Evolutionary conservation across 2,888 invertebrate genomes (phyloP).

Genomic region (Dastarcus helophoroides): DNA sequence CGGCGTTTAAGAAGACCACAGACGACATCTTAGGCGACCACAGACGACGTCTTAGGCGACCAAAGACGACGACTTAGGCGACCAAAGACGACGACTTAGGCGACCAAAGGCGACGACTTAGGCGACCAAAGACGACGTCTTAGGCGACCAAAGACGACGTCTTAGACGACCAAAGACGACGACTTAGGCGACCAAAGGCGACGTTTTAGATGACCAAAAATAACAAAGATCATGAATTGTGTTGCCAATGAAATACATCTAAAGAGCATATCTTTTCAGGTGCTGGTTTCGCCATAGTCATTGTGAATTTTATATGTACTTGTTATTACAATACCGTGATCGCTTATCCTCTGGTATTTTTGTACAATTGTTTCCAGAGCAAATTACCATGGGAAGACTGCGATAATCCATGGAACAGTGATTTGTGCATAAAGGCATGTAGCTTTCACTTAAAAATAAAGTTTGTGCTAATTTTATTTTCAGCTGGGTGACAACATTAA

Average conservation of each 20-base stretch:
- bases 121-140: no score
- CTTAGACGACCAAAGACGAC: no score
- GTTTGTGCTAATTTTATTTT: not conserved
- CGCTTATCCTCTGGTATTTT: conserved; percentile 73
- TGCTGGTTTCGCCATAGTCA: conserved; percentile 71
- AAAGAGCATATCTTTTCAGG: conserved; percentile 43
- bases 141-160: no score
- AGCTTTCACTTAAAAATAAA: not conserved
- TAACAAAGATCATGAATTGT: conserved; percentile 4
- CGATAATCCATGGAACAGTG: conserved; percentile 72
- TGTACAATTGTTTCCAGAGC: conserved; percentile 54
- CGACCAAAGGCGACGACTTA: no score
- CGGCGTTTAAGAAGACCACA: no score
- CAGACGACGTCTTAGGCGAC: no score
- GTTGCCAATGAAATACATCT: conserved; percentile 7
- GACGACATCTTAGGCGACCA: no score
- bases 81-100: no score
- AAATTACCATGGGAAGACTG: conserved; percentile 70
- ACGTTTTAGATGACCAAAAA: no score
- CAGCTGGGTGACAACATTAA: not conserved
- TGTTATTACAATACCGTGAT: conserved; percentile 78
- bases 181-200: no score
- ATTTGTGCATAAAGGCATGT: conserved; percentile 52
- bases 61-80: no score
- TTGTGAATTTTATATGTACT: conserved; percentile 70